A percentile compares a stretch with the other conserved stretches of the same genome.
Conservation (phyloP, 2,113 vertebrate species). For the Trichechus manatus region DNA sequence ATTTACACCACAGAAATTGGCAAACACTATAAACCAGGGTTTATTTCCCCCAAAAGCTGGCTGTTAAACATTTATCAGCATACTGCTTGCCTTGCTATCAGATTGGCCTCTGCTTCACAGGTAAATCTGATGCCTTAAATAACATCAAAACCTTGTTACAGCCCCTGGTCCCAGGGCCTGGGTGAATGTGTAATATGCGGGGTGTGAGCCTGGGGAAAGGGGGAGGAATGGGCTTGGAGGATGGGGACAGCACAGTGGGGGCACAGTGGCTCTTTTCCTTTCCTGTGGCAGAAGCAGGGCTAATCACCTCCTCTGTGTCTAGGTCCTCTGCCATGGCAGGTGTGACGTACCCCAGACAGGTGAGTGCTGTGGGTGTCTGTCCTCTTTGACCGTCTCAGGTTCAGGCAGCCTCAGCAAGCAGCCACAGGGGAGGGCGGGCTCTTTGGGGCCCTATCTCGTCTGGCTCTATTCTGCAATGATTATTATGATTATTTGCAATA, state of each 20-base stretch:
- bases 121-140: background rate
- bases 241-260: background rate
- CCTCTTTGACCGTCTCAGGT: background rate
- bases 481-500: background rate
- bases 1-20: background rate
- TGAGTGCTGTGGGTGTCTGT: constrained; percentile 42
- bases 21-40: background rate
- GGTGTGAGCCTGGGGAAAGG: background rate
- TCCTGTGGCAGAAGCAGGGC: background rate
- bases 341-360: constrained; percentile 44
- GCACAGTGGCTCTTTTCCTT: background rate
- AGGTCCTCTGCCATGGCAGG: constrained; percentile 45
- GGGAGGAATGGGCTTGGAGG: background rate
- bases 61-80: background rate
- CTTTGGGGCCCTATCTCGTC: background rate
- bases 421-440: background rate
- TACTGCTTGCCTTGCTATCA: background rate
- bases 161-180: background rate
- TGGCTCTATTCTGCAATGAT: background rate
- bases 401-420: background rate
- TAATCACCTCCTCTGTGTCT: constrained; percentile 61
- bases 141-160: background rate
- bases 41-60: background rate
- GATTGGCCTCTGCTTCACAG: background rate
- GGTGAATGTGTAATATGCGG: background rate